These are phyloP conservation scores for Caenorhabditis sinica DNA, from an alignment of 2,888 invertebrate species.

Conservation along the genomic window DNA sequence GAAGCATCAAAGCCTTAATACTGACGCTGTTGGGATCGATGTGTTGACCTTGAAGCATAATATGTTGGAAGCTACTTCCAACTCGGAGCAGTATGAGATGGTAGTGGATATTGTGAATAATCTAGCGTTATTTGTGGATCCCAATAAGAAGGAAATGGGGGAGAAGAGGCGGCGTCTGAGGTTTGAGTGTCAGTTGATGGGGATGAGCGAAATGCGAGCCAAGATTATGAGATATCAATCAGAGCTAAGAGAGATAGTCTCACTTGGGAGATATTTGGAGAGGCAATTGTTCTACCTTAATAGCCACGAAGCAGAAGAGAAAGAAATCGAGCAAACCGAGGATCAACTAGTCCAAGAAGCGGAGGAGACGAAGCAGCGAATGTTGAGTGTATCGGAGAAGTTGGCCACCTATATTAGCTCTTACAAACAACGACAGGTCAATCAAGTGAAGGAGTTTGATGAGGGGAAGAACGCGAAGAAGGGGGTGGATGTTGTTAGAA, in stretches of 20 bases:
- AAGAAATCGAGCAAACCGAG: conserved; percentile 67
- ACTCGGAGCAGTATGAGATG: conserved; percentile 90
- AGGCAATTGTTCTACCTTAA: conserved; percentile 82
- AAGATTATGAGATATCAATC: conserved; percentile 71
- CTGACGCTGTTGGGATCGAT: conserved; percentile 90
- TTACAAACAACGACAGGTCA: conserved; percentile 84
- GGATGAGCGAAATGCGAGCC: conserved; percentile 52
- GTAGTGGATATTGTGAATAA: conserved; percentile 98
- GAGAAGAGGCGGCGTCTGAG: conserved; percentile 86
- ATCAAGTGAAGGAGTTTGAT: conserved; percentile 45
- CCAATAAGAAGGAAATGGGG: conserved; percentile 89
- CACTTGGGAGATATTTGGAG: conserved; percentile 91
- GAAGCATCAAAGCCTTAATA: conserved; percentile 35
- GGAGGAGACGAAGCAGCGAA: conserved; percentile 85
- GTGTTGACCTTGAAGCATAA: conserved; percentile 97
- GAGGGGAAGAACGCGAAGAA: conserved; percentile 71
- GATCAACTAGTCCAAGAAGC: conserved; percentile 75
- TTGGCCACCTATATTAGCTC: conserved; percentile 93
- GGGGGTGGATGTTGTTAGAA: conserved; percentile 74
- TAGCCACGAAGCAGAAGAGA: conserved; percentile 63
- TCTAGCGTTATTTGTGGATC: conserved; percentile 95
- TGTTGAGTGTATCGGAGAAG: conserved; percentile 93
- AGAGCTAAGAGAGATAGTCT: conserved; percentile 86
- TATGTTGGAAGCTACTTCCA: conserved; percentile 89
- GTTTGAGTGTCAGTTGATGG: conserved; percentile 68